phyloP scores from a whole-genome alignment of 2,113 vertebrate species.

The Oryzias celebensis region DNA sequence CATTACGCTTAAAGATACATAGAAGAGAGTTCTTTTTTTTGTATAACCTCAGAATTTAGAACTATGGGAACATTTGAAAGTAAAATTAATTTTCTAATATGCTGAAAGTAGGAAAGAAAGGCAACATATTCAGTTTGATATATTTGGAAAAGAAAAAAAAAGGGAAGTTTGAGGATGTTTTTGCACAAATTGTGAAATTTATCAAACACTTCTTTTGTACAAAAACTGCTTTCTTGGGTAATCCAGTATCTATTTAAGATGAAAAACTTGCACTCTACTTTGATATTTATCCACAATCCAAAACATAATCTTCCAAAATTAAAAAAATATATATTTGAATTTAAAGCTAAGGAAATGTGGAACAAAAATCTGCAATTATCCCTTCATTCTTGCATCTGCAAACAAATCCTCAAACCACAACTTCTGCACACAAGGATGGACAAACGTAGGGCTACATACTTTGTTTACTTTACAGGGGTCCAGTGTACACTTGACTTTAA shows the following conservation, averaged over 20 bases:
- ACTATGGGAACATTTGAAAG: no score
- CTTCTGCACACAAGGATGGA: slow-evolving; percentile 30
- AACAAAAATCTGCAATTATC: slow-evolving; percentile 13
- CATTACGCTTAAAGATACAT: slow-evolving; percentile 9
- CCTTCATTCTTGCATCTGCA: background rate
- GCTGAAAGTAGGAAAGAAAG: slow-evolving; percentile 18
- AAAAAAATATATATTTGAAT: background rate
- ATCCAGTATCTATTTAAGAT: no score
- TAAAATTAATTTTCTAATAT: no score
- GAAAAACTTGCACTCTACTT: no score
- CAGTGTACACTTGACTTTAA: slow-evolving; percentile 56
- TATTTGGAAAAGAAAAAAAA: slow-evolving; percentile 11
- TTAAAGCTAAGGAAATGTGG: slow-evolving; percentile 32
- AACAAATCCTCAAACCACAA: slow-evolving; percentile 26
- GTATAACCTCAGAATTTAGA: slow-evolving; percentile 1
- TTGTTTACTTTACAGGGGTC: slow-evolving; percentile 52
- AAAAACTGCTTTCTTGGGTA: no score
- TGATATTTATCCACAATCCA: no score
- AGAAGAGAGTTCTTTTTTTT: background rate
- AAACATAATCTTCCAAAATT: no score
- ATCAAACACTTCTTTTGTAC: slow-evolving; percentile 9
- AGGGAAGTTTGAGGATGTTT: slow-evolving; percentile 34
- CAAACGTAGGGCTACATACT: slow-evolving; percentile 43
- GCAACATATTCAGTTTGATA: background rate
- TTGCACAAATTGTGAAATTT: slow-evolving; percentile 20